These are phyloP conservation scores for Augochlora pura DNA, from an alignment of 1,140 invertebrate species.

Conservation along the genomic window DNA sequence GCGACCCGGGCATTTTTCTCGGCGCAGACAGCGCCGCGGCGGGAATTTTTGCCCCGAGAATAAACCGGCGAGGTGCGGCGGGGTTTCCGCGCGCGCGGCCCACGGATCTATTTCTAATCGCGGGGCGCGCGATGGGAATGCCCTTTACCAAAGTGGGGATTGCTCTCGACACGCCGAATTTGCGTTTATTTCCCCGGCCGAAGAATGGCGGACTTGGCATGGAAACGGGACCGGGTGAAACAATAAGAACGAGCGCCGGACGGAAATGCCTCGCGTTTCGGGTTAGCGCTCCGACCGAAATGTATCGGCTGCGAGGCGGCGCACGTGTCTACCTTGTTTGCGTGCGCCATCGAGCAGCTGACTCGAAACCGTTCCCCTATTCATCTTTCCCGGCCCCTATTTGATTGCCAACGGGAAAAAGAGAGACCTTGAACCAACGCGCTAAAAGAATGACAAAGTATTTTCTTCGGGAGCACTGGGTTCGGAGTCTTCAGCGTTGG, in stretches of 20 bases:
- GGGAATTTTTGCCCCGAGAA: slow-evolving; percentile 23
- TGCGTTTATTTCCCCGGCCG: slow-evolving; percentile 41
- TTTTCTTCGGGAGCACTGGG: too few species aligned
- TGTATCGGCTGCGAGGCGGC: slow-evolving; percentile 30
- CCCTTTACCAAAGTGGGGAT: slow-evolving; percentile 16
- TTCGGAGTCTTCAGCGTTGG: too few species aligned
- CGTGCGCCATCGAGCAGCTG: neutral
- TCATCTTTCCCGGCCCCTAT: neutral
- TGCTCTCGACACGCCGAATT: slow-evolving; percentile 54
- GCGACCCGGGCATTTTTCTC: slow-evolving; percentile 3
- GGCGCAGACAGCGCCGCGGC: neutral
- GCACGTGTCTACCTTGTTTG: neutral
- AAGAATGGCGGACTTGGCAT: slow-evolving; percentile 49
- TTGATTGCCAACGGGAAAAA: neutral
- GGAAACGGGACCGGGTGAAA: slow-evolving; percentile 4
- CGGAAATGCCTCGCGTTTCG: slow-evolving; percentile 13
- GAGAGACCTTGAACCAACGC: neutral
- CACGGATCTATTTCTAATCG: slow-evolving; percentile 62
- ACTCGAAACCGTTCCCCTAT: neutral
- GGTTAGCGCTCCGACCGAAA: slow-evolving; percentile 1
- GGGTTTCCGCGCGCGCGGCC: neutral
- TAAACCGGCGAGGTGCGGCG: slow-evolving; percentile 1
- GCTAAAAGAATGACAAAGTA: neutral
- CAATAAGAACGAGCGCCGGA: slow-evolving; percentile 32
- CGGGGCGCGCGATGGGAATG: slow-evolving; percentile 2